Conservation (phyloP, 2,113 vertebrate species). For the Artemisiospiza belli region DNA sequence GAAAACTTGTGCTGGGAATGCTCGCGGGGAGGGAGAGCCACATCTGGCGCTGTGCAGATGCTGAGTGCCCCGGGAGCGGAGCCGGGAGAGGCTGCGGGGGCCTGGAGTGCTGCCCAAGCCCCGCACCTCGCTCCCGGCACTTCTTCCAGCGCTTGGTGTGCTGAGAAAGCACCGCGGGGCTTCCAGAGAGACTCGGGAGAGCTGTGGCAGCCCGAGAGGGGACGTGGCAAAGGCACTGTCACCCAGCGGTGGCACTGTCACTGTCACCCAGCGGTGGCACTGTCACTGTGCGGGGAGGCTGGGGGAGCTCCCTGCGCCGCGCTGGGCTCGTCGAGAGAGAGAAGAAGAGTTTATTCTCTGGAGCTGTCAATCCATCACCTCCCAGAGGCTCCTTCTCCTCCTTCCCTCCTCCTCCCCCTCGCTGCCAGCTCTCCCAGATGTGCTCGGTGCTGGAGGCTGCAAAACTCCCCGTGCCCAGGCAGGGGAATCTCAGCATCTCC, state of each 20-base stretch:
- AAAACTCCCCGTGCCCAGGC: background rate
- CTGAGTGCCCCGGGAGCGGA: fast-evolving
- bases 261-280: background rate
- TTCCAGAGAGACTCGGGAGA: background rate
- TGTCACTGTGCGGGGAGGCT: background rate
- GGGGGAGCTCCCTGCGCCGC: background rate
- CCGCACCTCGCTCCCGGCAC: background rate
- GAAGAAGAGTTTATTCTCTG: constrained; percentile 17
- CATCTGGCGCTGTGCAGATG: background rate
- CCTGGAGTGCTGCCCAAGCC: background rate
- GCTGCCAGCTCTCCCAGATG: constrained; percentile 28
- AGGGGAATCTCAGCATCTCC: background rate
- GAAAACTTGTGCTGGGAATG: background rate
- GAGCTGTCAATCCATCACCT: constrained; percentile 59
- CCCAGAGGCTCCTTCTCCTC: constrained; percentile 7
- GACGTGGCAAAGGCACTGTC: background rate
- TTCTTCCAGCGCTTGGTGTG: fast-evolving
- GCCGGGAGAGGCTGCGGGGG: background rate
- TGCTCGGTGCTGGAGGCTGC: background rate
- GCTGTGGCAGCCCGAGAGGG: fast-evolving
- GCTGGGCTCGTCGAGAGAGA: background rate
- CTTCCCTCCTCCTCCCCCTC: constrained; percentile 18
- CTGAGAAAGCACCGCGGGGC: background rate
- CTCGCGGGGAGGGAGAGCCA: background rate
- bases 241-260: background rate